Base-by-base conservation (phyloP, 1,140 invertebrate species). In the Drosophila funebris region DNA sequence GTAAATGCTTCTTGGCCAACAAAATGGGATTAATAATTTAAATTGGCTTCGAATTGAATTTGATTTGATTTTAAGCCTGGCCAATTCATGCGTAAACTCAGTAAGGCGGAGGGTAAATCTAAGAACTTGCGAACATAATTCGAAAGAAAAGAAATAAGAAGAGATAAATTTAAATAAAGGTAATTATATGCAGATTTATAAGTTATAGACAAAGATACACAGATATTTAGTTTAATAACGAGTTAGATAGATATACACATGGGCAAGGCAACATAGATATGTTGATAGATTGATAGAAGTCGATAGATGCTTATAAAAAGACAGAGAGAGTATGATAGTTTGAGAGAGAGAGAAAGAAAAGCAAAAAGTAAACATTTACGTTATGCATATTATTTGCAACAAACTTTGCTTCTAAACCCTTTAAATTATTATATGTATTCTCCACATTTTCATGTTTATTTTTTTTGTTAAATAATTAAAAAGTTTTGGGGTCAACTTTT, bases 1-100 rank as follows among this genome's bases (percentile, higher is more conserved):
- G 9, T 3, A 2, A 39, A 53, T 54, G 37, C 24, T 50, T 33
- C 33, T 14, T 39, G 60, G 22, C 27, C 52, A 36, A n/a, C 33
- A 39, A 9, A 52, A 13, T n/a, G 24, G 41, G 41, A 63, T 63
- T 37, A 70, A 63, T 63, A 54, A 54, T 70, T 63, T 20, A 63
- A 37, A 63, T 63, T 62, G 57, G 57, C 46, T 14, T 44, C 16
- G 41, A 54, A 70, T 70, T 46, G 39, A 70, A 54, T 70, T 43
- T 41, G 31, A 70, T 63, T 46, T 63, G 58, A 63, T 70, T 41
- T 52, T 27, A 60, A 39, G 14, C 22, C 22, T 22, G 11, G 24
- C 11, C 43, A 50, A 67, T 0, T 33, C 44, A 39, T 52, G 44
- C 18, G 57, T 8, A 62, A 27, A 13, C 18, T 46, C 22, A 63